Evolutionary conservation across 2,113 vertebrate species (phyloP), one percentile per base, ranked within the genome.

Genomic region (Urocynchramus pylzowi): DNA sequence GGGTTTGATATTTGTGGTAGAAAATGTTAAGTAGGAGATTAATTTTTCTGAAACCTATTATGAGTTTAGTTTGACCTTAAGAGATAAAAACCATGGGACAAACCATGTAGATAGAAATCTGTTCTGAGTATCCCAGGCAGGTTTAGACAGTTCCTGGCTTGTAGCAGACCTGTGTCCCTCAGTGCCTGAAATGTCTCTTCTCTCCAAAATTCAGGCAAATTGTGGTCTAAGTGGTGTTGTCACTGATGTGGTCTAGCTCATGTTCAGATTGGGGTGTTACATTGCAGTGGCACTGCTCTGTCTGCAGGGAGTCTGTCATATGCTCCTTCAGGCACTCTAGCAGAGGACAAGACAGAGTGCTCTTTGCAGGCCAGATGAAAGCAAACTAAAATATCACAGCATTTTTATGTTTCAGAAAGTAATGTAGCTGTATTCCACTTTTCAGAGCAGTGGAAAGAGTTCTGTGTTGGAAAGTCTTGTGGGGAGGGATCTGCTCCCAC

Each of bases 361-460:
- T 35, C 11, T 68, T 75, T 71, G 26, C 31, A 49, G 61, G 33
- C 56, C 41, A n/a, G 22, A 44, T 45, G 33, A 80, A 73, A 83
- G 7, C 57, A 65, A 77, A 16, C 45, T 67, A 35, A 76, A 90
- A 20, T 37, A 52, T 22, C 41, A 13, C 19, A 75, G 7, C 13
- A 14, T 88, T 89, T 87, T 91, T 37, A 16, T 82, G 42, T 87
- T 87, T 86, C 95, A 90, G 56, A 81, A 75, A 61, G 45, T 96
- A 49, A 95, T 31, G 61, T 68, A 33, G 35, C 44, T 96, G 18
- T 96, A 67, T 95, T 97, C 88, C 18, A 64, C 49, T 96, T 97
- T 98, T 97, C 98, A 99, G 99, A 99, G 99, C 98, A 99, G 99
- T 84, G 99, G 99, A 74, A 99, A 99, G 97, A 99, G 99, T 97